Evolutionary conservation across 2,888 invertebrate genomes (phyloP).

Genomic region (Thysanoteuthis rhombus): DNA sequence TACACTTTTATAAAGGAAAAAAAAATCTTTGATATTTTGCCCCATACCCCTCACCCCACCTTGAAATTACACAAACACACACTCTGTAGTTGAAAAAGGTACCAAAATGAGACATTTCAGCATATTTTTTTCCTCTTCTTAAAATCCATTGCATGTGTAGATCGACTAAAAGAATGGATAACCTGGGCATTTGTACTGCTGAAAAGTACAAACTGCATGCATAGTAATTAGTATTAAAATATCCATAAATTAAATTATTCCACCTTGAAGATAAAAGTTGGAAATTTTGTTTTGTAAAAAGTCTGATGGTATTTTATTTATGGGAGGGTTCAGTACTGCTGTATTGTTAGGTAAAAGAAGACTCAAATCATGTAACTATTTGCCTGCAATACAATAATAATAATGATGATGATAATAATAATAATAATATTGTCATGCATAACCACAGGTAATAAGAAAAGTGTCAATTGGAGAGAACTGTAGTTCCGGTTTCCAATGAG

Average conservation of each 20-base stretch:
- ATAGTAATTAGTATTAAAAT: neutral
- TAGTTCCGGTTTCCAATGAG: neutral
- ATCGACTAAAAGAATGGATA: neutral
- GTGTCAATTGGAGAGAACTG: neutral
- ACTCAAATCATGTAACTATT: neutral
- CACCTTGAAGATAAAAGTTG: neutral
- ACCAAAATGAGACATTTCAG: neutral
- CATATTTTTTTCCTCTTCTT: neutral
- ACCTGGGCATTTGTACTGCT: neutral
- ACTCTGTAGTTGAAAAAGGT: neutral
- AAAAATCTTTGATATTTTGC: neutral
- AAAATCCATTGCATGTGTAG: neutral
- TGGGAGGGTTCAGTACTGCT: neutral
- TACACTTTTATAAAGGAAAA: neutral
- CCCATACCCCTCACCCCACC: neutral
- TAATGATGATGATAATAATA: too few relatives aligned
- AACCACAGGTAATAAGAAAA: slow-evolving; percentile 12
- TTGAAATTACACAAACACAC: neutral
- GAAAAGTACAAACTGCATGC: neutral
- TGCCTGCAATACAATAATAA: neutral
- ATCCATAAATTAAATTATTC: neutral
- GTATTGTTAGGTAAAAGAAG: neutral
- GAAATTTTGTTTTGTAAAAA: neutral
- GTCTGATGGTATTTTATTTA: neutral
- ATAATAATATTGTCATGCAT: neutral